Evolutionary conservation across 2,888 invertebrate genomes (phyloP), one percentile per base, ranked within the genome.

Genomic region (Lasioglossum pauxillum): DNA sequence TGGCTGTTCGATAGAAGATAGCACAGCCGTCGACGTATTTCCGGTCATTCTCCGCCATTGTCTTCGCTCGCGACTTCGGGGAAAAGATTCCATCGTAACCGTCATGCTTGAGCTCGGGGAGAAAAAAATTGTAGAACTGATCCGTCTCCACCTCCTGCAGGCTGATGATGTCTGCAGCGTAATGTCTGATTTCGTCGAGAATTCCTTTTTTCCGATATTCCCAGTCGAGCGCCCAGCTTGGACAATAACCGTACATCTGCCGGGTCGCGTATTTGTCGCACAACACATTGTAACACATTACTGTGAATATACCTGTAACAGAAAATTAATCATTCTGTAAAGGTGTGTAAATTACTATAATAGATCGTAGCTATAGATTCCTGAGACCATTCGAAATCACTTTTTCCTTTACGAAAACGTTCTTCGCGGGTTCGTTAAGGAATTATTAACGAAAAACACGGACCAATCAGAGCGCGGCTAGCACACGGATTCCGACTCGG

Each of bases 21-120:
- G 99, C 99, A 96, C 99, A 99, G 89, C 99, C 99, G 95, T 99
- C 99, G 80, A 99, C 99, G 96, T 98, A 99, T 96, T 99, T 99
- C 94, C 99, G 96, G 95, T 99, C 99, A 92, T 98, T 97, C 94
- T 99, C 99, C 2, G 97, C 97, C 99, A 99, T 99, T 83, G 99
- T 99, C 95, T 99, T 99, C 75, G 99, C 99, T 83, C 99, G 97
- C 1, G 99, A 99, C 95, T 99, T 99, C 0, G 99, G 99, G 57
- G 99, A 98, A 96, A 99, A 99, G 91, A 99, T 99, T 44, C 99
- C 99, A 92, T 98, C 97, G 95, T 98, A 98, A 23, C 99, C 98
- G 93, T 98, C 98, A 91, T 97, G 96, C 95, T 98, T 98, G 86
- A 99, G 96, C 95, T 99, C 99, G 0, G 99, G 99, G 94, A 98